Conservation (phyloP, 2,113 vertebrate genomes). For the Myotis brandtii region DNA sequence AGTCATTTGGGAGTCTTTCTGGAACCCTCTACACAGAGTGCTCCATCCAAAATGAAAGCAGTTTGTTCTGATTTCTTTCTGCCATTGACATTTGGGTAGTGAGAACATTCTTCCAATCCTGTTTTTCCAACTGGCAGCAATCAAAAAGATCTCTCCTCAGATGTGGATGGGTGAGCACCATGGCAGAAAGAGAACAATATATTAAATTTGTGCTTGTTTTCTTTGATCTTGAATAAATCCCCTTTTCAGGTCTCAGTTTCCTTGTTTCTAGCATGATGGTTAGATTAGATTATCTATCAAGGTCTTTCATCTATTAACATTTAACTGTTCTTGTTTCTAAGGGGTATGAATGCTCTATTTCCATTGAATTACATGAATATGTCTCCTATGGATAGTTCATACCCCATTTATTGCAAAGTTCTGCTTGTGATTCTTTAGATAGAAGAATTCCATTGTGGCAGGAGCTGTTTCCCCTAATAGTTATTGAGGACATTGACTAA, state of each 20-base stretch:
- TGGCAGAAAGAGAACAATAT: background rate
- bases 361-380: background rate
- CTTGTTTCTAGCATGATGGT: background rate
- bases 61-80: conserved; percentile 48
- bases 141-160: background rate
- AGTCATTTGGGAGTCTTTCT: conserved; percentile 24
- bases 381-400: background rate
- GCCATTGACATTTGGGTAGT: background rate
- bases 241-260: background rate
- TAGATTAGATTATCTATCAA: background rate
- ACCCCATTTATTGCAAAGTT: background rate
- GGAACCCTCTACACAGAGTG: background rate
- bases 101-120: background rate
- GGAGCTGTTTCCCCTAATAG: background rate
- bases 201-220: background rate
- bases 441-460: background rate
- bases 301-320: background rate
- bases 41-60: conserved; percentile 11
- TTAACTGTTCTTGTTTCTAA: conserved; percentile 23
- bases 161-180: background rate
- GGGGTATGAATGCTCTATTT: background rate
- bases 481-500: background rate
- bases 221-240: conserved; percentile 15
- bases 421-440: background rate
- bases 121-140: background rate